Conservation (phyloP, 2,888 invertebrate genomes). For the Scaptodrosophila latifasciaeformis region DNA sequence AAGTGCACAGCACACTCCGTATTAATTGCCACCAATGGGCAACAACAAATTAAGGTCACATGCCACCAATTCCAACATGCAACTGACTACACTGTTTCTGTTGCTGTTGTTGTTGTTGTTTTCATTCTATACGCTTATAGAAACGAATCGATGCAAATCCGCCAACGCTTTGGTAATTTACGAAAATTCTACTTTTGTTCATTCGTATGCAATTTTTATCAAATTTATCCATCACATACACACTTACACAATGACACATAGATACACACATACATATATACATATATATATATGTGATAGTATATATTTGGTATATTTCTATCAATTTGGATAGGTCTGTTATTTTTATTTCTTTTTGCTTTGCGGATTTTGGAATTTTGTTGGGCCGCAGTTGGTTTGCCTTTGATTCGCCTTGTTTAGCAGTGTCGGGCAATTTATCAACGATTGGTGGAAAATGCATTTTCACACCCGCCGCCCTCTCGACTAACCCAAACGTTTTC, state of each 20-base stretch:
- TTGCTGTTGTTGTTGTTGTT: no score
- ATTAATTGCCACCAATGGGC: no score
- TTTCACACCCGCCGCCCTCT: not conserved
- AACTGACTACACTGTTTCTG: no score
- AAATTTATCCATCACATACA: conserved; percentile 36
- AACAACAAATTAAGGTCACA: no score
- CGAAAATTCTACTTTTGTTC: not conserved
- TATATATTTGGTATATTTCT: conserved; percentile 22
- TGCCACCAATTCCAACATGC: no score
- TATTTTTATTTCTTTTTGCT: conserved; percentile 19
- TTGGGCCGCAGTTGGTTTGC: no score
- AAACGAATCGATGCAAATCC: not conserved
- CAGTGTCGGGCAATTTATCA: conserved; percentile 53
- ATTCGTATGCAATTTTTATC: conserved; percentile 38
- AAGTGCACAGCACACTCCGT: no score
- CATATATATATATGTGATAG: not conserved
- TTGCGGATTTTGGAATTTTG: no score
- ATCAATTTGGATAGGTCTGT: conserved; percentile 11
- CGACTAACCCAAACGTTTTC: no score
- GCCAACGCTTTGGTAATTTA: not conserved
- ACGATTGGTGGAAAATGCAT: conserved; percentile 25
- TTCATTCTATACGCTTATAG: no score
- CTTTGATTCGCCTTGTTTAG: conserved; percentile 22
- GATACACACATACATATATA: conserved; percentile 19
- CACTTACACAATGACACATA: conserved; percentile 13